Conservation (phyloP, 2,113 vertebrate genomes). For the Tinamus guttatus region DNA sequence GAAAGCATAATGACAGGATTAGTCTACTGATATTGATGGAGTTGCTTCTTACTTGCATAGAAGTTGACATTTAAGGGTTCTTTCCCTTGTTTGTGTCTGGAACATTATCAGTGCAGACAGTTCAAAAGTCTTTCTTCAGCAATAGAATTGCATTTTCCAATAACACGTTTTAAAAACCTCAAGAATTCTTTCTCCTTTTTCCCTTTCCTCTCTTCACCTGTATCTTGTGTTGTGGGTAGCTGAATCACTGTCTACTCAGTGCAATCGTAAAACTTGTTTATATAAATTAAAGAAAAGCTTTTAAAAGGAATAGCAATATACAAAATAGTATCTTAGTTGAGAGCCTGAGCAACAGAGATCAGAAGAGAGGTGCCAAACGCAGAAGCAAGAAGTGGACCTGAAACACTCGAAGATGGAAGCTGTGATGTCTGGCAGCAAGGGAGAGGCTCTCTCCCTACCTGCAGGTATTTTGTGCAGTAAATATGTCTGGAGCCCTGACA, state of each 20-base stretch:
- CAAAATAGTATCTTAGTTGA: neutral
- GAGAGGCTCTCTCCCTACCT: too few relatives aligned
- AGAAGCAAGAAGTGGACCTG: neutral
- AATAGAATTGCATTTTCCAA: neutral
- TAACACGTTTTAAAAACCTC: neutral
- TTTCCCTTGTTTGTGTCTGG: neutral
- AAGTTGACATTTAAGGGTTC: neutral
- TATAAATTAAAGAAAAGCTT: neutral
- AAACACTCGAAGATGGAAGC: neutral
- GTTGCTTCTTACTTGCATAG: neutral
- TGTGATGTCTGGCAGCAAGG: neutral
- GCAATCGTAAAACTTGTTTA: neutral
- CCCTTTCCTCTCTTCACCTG: neutral
- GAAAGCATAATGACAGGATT: neutral
- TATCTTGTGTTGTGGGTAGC: neutral
- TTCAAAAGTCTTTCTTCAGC: neutral
- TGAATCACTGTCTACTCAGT: neutral
- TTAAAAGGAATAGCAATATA: neutral
- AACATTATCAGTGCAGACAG: neutral
- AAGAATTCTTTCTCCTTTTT: neutral
- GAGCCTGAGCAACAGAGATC: neutral
- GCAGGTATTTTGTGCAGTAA: neutral
- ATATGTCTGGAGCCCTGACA: neutral
- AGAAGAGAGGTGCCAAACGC: neutral
- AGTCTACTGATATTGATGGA: neutral